Evolutionary conservation across 1,140 invertebrate species (phyloP).

Genomic region (Drosophila pallidifrons): DNA sequence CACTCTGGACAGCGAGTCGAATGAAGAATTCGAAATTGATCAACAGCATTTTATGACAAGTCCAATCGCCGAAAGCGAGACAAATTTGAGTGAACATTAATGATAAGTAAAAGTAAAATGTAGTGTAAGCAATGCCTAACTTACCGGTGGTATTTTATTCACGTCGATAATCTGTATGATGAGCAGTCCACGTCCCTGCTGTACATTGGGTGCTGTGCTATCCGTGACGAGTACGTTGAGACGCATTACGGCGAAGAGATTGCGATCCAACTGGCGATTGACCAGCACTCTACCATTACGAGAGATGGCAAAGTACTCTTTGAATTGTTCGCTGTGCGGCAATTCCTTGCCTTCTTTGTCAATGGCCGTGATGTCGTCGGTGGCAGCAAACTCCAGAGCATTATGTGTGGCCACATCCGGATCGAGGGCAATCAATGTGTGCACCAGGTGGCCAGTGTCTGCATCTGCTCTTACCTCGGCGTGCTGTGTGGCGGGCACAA

Average conservation of each 20-base stretch:
- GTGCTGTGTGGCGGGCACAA: constrained; percentile 92
- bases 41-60: constrained; percentile 25
- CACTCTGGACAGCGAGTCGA: constrained; percentile 33
- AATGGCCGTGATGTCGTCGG: constrained; percentile 91
- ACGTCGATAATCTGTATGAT: constrained; percentile 95
- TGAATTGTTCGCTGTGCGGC: constrained; percentile 86
- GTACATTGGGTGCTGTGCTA: constrained; percentile 90
- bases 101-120: neutral
- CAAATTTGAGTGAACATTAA: neutral
- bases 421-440: constrained; percentile 91
- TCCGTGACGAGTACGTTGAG: constrained; percentile 93
- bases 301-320: constrained; percentile 91
- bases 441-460: constrained; percentile 89
- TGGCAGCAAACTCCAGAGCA: constrained; percentile 90
- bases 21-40: constrained; percentile 52
- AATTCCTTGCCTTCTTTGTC: constrained; percentile 93
- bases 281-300: constrained; percentile 90
- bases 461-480: constrained; percentile 94
- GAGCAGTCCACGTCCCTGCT: constrained; percentile 91
- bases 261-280: constrained; percentile 73
- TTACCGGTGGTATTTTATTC: constrained; percentile 87
- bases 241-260: constrained; percentile 82
- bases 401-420: constrained; percentile 91
- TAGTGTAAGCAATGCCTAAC: constrained; percentile 31
- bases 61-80: neutral